A percentile compares a stretch with the other conserved stretches of the same genome.
Conservation (phyloP, 2,888 invertebrate species). For the Drosophila fulvimacula region DNA sequence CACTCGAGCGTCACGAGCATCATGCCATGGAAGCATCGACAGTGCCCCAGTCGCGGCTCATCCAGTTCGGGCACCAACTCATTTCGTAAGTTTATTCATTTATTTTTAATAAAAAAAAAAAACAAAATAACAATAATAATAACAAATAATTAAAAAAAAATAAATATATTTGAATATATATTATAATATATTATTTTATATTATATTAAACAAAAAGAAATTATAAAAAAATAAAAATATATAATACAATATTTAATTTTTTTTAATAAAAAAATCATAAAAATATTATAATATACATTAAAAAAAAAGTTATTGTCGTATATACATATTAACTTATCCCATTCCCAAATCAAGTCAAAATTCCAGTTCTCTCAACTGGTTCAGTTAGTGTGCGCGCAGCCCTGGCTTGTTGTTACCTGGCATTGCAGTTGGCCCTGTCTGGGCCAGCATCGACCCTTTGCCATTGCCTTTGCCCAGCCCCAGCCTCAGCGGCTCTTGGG, state of each 20-base stretch:
- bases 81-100: conserved; percentile 81
- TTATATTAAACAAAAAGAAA: too few species aligned
- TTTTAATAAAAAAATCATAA: too few species aligned
- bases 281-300: too few species aligned
- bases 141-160: too few species aligned
- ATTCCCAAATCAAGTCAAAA: not conserved
- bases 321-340: too few species aligned
- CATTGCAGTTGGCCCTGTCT: conserved; percentile 32
- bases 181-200: too few species aligned
- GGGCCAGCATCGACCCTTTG: not conserved
- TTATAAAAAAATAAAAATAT: too few species aligned
- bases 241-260: too few species aligned
- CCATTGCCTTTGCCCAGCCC: not conserved
- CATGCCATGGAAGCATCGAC: conserved; percentile 85
- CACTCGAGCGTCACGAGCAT: conserved; percentile 82
- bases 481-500: conserved; percentile 7
- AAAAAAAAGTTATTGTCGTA: too few species aligned
- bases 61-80: conserved; percentile 85
- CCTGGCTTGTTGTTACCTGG: conserved; percentile 23
- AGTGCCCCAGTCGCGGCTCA: conserved; percentile 84
- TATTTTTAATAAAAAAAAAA: too few species aligned
- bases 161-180: too few species aligned
- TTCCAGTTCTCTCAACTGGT: not conserved
- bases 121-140: too few species aligned
- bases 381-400: not conserved